Evolutionary conservation across 2,888 invertebrate genomes (phyloP).

Genomic region (Cancer borealis): DNA sequence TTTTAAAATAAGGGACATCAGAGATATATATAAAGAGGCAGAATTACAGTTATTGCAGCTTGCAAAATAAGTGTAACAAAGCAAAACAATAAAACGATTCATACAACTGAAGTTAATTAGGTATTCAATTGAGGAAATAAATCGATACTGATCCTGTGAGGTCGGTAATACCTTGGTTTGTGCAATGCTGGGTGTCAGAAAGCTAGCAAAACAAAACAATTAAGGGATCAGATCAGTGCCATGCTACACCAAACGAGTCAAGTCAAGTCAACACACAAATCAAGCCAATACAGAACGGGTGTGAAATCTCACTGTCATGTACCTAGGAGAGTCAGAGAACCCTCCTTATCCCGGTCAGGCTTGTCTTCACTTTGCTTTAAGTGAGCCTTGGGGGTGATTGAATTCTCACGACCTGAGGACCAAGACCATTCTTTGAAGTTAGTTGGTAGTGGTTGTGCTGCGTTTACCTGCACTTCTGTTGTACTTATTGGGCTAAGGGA

Average conservation of each 20-base stretch:
- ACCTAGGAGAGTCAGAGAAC: conserved; percentile 67
- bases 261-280: not conserved
- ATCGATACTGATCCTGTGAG: not conserved
- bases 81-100: not conserved
- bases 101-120: not conserved
- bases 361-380: conserved; percentile 66
- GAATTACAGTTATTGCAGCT: not conserved
- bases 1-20: not conserved
- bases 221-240: not conserved
- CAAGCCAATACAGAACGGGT: conserved; percentile 26
- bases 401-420: conserved; percentile 71
- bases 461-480: not conserved
- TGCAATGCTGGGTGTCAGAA: not conserved
- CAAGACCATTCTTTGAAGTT: conserved; percentile 62
- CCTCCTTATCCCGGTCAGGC: conserved; percentile 68
- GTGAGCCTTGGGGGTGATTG: conserved; percentile 66
- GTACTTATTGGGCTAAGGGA: not conserved
- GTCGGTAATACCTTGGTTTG: not conserved
- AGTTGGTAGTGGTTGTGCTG: conserved; percentile 29
- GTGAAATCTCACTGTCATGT: conserved; percentile 36
- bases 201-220: conserved; percentile 27
- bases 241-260: not conserved
- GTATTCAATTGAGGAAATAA: not conserved
- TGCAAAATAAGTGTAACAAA: not conserved
- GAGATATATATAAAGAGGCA: not conserved